Evolutionary conservation across 2,888 invertebrate species (phyloP).

Genomic region (Chromoteleia sp.): DNA sequence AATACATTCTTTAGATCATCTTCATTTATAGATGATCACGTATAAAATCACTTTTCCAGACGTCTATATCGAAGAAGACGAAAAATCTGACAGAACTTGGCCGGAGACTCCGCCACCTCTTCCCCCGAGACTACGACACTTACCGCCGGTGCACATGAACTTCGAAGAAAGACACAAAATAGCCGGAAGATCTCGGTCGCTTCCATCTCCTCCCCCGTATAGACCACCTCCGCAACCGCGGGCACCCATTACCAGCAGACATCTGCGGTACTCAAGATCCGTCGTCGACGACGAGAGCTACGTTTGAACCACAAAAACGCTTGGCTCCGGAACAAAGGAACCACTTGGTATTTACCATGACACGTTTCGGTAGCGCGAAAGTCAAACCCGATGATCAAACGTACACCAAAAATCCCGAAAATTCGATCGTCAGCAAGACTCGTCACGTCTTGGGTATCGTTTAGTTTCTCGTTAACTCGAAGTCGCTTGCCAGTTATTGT

Average conservation of each 20-base stretch:
- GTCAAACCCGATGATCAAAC: conserved; percentile 54
- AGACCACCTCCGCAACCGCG: conserved; percentile 83
- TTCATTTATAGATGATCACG: too few species aligned
- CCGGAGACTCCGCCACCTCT: conserved; percentile 87
- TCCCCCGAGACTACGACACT: conserved; percentile 87
- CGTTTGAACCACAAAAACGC: conserved; percentile 76
- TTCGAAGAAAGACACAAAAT: conserved; percentile 86
- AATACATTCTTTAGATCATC: too few species aligned
- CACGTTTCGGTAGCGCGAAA: conserved; percentile 16
- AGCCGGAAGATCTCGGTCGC: conserved; percentile 82
- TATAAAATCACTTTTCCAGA: conserved; percentile 27
- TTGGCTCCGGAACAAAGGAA: too few species aligned
- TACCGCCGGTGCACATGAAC: conserved; percentile 88
- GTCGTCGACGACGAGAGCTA: conserved; percentile 83
- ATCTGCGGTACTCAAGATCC: conserved; percentile 81
- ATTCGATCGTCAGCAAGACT: not conserved
- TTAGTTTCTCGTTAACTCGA: conserved; percentile 51
- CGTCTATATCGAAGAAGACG: conserved; percentile 84
- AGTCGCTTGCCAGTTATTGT: conserved; percentile 46
- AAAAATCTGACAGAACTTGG: conserved; percentile 78
- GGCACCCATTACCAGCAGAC: conserved; percentile 80
- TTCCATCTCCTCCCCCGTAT: conserved; percentile 83
- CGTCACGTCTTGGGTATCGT: conserved; percentile 33
- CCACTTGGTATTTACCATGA: conserved; percentile 42
- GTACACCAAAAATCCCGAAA: conserved; percentile 48